Base-by-base conservation (phyloP, 2,113 vertebrate genomes). In the Corythaeola cristata region DNA sequence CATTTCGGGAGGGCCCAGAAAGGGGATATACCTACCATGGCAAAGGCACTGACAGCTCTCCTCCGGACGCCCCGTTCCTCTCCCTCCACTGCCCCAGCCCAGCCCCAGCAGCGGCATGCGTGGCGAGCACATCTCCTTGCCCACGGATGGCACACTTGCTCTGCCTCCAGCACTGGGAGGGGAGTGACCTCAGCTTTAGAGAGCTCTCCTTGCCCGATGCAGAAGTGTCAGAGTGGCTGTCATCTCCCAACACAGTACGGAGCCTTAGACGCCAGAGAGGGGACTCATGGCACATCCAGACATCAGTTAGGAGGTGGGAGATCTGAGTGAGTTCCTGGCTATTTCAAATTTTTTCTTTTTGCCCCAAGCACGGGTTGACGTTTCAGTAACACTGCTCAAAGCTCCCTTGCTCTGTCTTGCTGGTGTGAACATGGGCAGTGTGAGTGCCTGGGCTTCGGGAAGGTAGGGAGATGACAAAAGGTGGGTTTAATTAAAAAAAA, bases 21-120 rank as follows among this genome's bases (percentile, higher is more conserved):
- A 77, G 55, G 39, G n/a, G 84, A 78, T 5, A 90, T 80, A 94
- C 88, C 89, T 95, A 96, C 95, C 90, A 90, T 4, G 41, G 79
- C 45, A 85, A 82, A 60, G 26, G 76, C 69, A 91, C 20, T 4
- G 10, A 52, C 49, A 67, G 69, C 17, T 90, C 86, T 94, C 93
- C 62, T 77, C 50, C 1, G 0, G 41, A 12, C 8, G 24, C 72
- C 85, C 39, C 0, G 2, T 39, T 91, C 64, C 75, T 73, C 11
- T 30, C 35, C 76, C 84, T 89, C 49, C 60, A 69, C 56, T 84
- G 35, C 74, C 72, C 52, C 19, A 76, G 82, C 53, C 67, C 58
- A 60, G 89, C 75, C 62, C 87, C 41, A 26, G 62, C 59, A 56
- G 77, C 0, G 1, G 58, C 17, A 92, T 2, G 2, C 0, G 4